These are phyloP conservation scores for Mus spretus DNA, from an alignment of 2,797 vertebrate genomes.

Conservation along the genomic window DNA sequence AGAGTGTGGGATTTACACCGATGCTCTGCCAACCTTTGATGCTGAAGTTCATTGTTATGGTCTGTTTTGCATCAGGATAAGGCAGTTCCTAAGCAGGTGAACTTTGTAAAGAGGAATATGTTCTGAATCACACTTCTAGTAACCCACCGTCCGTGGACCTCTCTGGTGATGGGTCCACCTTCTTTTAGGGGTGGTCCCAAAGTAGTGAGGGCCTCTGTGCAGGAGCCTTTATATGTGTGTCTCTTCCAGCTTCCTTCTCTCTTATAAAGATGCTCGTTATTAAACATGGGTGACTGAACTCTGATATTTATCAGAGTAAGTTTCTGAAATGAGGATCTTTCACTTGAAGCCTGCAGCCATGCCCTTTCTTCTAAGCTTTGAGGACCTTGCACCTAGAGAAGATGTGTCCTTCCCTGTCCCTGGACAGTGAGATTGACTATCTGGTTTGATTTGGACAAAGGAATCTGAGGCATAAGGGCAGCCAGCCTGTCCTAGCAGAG, in stretches of 20 bases:
- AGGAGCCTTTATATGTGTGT: too few relatives aligned
- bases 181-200: neutral
- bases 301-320: neutral
- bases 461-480: neutral
- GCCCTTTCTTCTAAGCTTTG: too few relatives aligned
- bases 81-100: neutral
- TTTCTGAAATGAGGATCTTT: neutral
- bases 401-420: neutral
- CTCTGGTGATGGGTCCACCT: neutral
- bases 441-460: neutral
- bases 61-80: neutral
- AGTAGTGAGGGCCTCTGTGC: neutral
- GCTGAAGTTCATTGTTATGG: neutral
- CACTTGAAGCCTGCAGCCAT: neutral
- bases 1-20: neutral
- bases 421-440: neutral
- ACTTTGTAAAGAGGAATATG: neutral
- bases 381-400: neutral
- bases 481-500: neutral
- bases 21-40: neutral
- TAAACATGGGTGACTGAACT: neutral
- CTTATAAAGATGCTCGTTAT: neutral
- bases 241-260: neutral
- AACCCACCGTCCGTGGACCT: neutral
- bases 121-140: neutral